Evolutionary conservation across 2,797 vertebrate species (phyloP), one percentile per base, ranked within the genome.

Genomic region (Gephyroberyx darwinii): DNA sequence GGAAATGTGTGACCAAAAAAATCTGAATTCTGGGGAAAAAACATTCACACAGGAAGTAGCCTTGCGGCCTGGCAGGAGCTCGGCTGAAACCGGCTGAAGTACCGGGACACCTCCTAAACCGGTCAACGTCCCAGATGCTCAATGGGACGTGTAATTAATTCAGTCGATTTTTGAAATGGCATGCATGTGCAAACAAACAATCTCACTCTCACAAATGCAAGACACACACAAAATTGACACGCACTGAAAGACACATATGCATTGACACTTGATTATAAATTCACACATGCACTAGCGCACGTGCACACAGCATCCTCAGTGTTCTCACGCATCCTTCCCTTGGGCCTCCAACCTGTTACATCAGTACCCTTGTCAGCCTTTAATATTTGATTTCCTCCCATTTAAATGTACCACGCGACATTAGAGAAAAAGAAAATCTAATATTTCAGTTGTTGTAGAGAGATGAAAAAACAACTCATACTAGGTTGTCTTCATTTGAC

Each of bases 391-490:
- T 86, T 1, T 16, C 30, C 48, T 56, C 61, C 52, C 65, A 74
- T 84, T 80, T 58, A 84, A 83, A 86, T 82, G 69, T 72, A 70
- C 65, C 5, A 59, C 77, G 67, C 74, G 83, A 82, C 71, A 81
- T 87, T 84, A 74, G 52, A 61, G 51, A 50, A 78, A 73, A 66
- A 45, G 43, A 13, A 59, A 41, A 56, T 57, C 14, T 35, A 52
- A 83, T 79, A 84, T 84, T 87, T 78, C 45, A 85, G 51, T 59
- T 86, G 63, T 86, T 83, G 64, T 64, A 53, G 41, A 74, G 64
- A 66, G 47, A 78, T 61, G 55, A 61, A n/a, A 64, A 53, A 70
- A 57, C 8, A 48, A 51, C n/a, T 81, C 45, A 41, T 41, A 41
- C 43, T 66, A 62, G 47, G 51, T 64, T 48, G 52, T 61, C 65